Evolutionary conservation across 2,888 invertebrate species (phyloP).

Genomic region (Troilus luridus): DNA sequence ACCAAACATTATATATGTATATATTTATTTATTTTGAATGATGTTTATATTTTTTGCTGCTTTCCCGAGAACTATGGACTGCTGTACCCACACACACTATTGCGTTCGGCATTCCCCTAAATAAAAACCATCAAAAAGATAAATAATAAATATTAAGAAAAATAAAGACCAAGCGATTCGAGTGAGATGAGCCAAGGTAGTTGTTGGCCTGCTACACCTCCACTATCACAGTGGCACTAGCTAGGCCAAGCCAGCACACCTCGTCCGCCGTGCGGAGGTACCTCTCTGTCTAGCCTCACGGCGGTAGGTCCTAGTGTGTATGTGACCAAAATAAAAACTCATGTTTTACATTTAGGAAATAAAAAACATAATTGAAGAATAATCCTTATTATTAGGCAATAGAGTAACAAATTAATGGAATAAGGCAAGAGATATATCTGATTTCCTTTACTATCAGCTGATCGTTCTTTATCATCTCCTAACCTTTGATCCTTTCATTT

Average conservation of each 20-base stretch:
- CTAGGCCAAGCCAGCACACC: neutral
- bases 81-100: neutral
- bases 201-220: no score
- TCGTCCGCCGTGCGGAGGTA: neutral
- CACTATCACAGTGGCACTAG: neutral
- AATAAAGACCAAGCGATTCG: neutral
- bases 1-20: conserved; percentile 5
- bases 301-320: no score
- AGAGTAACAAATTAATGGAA: no score
- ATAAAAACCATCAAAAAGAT: neutral
- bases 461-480: no score
- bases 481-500: no score
- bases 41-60: neutral
- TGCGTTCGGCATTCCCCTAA: neutral
- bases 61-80: neutral
- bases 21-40: neutral
- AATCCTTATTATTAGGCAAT: no score
- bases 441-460: no score
- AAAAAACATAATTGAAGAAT: no score
- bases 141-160: neutral
- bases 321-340: no score
- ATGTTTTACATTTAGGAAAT: no score
- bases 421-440: no score
- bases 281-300: neutral
- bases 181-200: no score